A percentile compares a stretch with the other conserved stretches of the same genome.
phyloP scores from a whole-genome alignment of 30 jellyfish, hydroid and myxozoan genomes.

The Aurelia aurita complex sp. Pacific region DNA sequence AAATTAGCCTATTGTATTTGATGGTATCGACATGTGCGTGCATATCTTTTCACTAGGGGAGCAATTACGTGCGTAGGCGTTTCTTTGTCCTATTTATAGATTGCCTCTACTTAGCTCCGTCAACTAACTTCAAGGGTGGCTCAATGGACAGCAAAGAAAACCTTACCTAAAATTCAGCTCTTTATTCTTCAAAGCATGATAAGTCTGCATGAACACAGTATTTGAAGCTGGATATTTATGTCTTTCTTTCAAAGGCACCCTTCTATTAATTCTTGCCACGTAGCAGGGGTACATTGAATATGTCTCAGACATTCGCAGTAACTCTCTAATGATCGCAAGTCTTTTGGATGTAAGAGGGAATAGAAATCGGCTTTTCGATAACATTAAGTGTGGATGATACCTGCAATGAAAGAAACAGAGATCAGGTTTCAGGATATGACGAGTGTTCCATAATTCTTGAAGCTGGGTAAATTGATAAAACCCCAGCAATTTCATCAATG shows the following conservation, averaged over 20 bases:
- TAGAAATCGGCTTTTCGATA: slow-evolving; percentile 77
- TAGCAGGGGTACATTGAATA: slow-evolving; percentile 25
- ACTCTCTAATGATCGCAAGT: slow-evolving; percentile 68
- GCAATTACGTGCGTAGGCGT: too few relatives aligned
- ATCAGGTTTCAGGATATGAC: too few relatives aligned
- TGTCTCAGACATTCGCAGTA: slow-evolving; percentile 82
- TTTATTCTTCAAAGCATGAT: slow-evolving; percentile 48
- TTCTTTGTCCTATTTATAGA: too few relatives aligned
- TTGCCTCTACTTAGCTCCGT: too few relatives aligned
- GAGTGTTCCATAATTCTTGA: not conserved
- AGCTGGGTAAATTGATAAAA: not conserved
- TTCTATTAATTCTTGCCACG: slow-evolving; percentile 67
- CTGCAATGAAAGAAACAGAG: slow-evolving; percentile 19
- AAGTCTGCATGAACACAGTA: slow-evolving; percentile 88
- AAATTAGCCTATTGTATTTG: too few relatives aligned
- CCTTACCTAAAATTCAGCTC: slow-evolving; percentile 82
- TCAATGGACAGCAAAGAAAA: not conserved
- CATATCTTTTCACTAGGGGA: too few relatives aligned
- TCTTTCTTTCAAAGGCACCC: slow-evolving; percentile 80
- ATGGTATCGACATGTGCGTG: too few relatives aligned
- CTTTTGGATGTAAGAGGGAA: slow-evolving; percentile 91
- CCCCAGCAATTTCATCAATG: too few relatives aligned
- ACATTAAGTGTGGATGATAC: slow-evolving; percentile 80
- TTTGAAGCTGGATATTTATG: slow-evolving; percentile 53
- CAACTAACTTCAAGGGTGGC: too few relatives aligned